A percentile compares a stretch with the other conserved stretches of the same genome.
Conservation (phyloP, 2,113 vertebrate genomes). For the Sylvilagus bachmani region DNA sequence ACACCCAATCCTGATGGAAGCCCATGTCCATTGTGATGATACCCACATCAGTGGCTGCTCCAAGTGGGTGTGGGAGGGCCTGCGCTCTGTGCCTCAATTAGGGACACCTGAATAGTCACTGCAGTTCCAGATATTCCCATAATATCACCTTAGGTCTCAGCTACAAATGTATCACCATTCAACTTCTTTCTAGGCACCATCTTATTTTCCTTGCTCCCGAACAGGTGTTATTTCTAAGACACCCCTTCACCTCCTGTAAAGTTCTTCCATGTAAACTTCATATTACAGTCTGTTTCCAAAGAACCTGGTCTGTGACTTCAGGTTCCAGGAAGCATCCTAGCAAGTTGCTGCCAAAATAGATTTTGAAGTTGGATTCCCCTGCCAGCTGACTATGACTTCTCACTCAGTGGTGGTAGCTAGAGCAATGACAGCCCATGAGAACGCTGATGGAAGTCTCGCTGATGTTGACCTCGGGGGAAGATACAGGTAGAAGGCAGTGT, state of each 20-base stretch:
- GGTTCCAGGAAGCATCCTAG: not conserved
- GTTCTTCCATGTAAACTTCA: not conserved
- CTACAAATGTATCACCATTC: not conserved
- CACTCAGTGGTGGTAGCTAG: not conserved
- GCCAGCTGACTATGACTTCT: not conserved
- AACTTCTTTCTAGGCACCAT: not conserved
- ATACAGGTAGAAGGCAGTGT: not conserved
- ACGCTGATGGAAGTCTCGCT: not conserved
- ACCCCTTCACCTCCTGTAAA: not conserved
- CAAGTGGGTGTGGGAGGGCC: not conserved
- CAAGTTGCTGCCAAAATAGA: not conserved
- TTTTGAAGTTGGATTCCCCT: not conserved
- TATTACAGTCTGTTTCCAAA: not conserved
- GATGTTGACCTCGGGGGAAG: conserved; percentile 5
- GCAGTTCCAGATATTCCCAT: not conserved
- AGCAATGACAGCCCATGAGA: not conserved
- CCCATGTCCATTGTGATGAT: not conserved
- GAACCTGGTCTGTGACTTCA: not conserved
- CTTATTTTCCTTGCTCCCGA: not conserved
- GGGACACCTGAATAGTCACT: not conserved
- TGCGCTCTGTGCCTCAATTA: not conserved
- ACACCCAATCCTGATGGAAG: not conserved
- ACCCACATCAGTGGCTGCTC: not conserved
- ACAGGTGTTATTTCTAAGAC: not conserved
- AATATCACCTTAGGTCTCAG: not conserved